Percentiles rank a stretch among this genome's conserved stretches.
These are phyloP conservation scores for Pseudomyrmex flavicornis DNA, from an alignment of 1,140 invertebrate species.

Conservation along the genomic window DNA sequence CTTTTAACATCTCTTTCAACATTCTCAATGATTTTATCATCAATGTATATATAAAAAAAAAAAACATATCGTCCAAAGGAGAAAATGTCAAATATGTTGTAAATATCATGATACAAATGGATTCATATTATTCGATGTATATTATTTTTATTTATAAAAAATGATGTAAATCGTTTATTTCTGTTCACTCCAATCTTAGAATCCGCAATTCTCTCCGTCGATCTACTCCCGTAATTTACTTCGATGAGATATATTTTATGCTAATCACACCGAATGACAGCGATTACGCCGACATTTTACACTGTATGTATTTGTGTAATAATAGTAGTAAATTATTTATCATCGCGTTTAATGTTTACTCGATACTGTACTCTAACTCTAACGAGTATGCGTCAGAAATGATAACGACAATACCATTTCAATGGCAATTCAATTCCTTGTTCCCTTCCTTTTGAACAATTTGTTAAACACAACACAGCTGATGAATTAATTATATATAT, in stretches of 20 bases:
- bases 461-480: constrained; percentile 23
- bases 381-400: constrained; percentile 56
- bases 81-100: too few species aligned
- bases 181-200: not conserved
- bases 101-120: too few species aligned
- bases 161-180: not conserved
- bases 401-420: constrained; percentile 62
- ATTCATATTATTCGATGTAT: too few species aligned
- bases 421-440: constrained; percentile 50
- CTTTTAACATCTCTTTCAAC: too few species aligned
- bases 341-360: constrained; percentile 52
- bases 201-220: not conserved
- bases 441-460: not conserved
- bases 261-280: constrained; percentile 39
- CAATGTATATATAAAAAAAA: not conserved
- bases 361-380: constrained; percentile 45
- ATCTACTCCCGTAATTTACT: constrained; percentile 6
- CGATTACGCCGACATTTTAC: constrained; percentile 52
- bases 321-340: constrained; percentile 60
- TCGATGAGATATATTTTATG: not conserved
- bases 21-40: not conserved
- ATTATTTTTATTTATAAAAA: not conserved
- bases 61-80: not conserved
- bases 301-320: constrained; percentile 60
- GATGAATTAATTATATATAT: constrained; percentile 14